Evolutionary conservation across 2,888 invertebrate genomes (phyloP), one percentile per base, ranked within the genome.

Genomic region (Papilio protenor): DNA sequence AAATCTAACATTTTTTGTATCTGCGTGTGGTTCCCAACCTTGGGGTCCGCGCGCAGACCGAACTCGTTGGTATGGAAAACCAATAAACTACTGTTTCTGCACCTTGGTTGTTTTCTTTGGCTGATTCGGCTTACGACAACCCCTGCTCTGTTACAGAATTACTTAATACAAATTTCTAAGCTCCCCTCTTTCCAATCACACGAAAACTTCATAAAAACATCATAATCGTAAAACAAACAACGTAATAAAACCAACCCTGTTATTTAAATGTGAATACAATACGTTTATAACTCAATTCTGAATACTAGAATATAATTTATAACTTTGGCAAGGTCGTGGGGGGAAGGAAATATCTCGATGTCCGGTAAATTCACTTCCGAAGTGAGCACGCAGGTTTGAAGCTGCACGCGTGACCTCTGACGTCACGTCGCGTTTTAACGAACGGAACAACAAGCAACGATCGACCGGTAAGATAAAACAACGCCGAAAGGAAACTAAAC

Each of bases 391-490:
- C 57, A 57, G 57, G 16, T 16, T 16, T 14, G 18, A 16, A 52
- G 14, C 12, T 12, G n/a, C 55, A 55, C 55, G 55, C 52, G 40
- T 33, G 33, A 33, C 47, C 74, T 8, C 16, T 66, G 75, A 75
- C 74, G 64, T 75, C 27, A 52, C 27, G 52, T 27, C n/a, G 71
- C 71, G 59, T 76, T 55, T 71, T 40, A 64, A 64, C 12, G 40
- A 59, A 61, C 57, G 77, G 49, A 71, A 71, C 49, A 70, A 70
- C 49, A 27, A 45, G 40, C 23, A 45, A 66, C 64, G 75, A 83
- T 81, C 85, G 86, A 81, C 79, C 83, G 81, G 80, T 79, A 80
- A 84, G 86, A 87, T 87, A 87, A 84, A 16, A 77, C 79, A 61
- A 78, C 83, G 84, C 82, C 85, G 87, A 86, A 79, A 77, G 79